Percentiles rank a stretch among this genome's conserved stretches.
Conservation (phyloP, 2,113 vertebrate species). For the Callopanchax toddi region DNA sequence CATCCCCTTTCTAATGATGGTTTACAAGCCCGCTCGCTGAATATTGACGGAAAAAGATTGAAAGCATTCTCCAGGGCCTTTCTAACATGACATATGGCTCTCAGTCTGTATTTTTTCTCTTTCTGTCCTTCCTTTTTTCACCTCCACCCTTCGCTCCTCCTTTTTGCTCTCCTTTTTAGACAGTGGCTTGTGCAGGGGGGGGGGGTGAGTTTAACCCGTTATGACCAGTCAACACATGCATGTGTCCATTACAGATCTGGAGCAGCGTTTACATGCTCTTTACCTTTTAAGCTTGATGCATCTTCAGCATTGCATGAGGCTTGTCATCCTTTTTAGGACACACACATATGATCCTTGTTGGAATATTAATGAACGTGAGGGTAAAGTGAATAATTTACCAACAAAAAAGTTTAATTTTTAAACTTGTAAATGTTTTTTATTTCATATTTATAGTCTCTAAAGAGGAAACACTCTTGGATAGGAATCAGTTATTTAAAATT, state of each 20-base stretch:
- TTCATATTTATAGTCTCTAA: background rate
- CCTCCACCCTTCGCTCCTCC: background rate
- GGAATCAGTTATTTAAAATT: background rate
- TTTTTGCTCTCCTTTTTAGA: conserved; percentile 51
- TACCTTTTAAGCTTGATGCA: background rate
- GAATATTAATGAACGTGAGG: background rate
- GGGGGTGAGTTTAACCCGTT: background rate
- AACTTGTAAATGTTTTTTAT: background rate
- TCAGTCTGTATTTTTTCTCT: conserved; percentile 40
- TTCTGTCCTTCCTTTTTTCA: conserved; percentile 53
- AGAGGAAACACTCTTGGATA: too few relatives aligned
- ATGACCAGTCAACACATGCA: background rate
- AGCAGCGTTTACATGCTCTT: background rate
- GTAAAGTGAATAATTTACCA: background rate
- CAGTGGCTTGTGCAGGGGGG: conserved; percentile 39
- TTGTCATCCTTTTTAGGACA: background rate
- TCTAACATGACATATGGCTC: conserved; percentile 68
- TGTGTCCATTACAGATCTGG: conserved; percentile 5
- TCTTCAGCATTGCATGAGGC: background rate
- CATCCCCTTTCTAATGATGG: conserved; percentile 69
- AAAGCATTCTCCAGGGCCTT: conserved; percentile 67
- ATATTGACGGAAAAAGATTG: conserved; percentile 76
- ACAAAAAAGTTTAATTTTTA: background rate
- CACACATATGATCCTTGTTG: background rate
- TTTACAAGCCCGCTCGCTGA: conserved; percentile 44